Evolutionary conservation across 1,140 invertebrate species (phyloP).

Genomic region (Ladona fulva): DNA sequence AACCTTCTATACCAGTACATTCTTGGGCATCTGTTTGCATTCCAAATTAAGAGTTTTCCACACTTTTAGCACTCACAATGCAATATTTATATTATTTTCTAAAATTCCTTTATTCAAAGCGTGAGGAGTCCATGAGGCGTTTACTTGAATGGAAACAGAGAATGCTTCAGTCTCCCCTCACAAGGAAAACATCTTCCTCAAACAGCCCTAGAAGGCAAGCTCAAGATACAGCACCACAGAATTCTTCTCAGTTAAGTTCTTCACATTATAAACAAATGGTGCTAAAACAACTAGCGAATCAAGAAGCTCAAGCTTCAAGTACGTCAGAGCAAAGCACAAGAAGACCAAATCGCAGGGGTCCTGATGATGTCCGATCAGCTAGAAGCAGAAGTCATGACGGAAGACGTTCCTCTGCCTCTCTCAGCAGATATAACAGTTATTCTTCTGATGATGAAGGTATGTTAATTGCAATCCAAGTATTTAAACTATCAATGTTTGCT

Average conservation of each 20-base stretch:
- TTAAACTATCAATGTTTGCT: too few species aligned
- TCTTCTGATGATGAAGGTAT: slow-evolving; percentile 82
- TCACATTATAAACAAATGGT: slow-evolving; percentile 20
- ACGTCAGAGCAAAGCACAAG: neutral
- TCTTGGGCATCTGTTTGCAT: too few species aligned
- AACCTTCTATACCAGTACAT: too few species aligned
- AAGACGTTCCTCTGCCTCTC: slow-evolving; percentile 38
- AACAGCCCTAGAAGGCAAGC: neutral
- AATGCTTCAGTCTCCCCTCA: slow-evolving; percentile 81
- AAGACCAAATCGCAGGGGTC: neutral
- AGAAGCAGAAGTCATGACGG: slow-evolving; percentile 41
- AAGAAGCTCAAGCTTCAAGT: slow-evolving; percentile 18
- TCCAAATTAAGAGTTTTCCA: too few species aligned
- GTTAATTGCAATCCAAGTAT: too few species aligned
- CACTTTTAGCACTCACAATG: too few species aligned
- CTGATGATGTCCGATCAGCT: neutral
- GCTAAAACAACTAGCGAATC: slow-evolving; percentile 23
- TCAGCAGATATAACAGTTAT: slow-evolving; percentile 63
- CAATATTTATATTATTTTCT: neutral
- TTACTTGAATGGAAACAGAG: slow-evolving; percentile 85
- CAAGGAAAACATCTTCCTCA: slow-evolving; percentile 36
- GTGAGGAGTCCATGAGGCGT: slow-evolving; percentile 85
- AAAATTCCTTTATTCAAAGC: slow-evolving; percentile 35
- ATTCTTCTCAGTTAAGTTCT: neutral
- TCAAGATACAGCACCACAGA: neutral